phyloP scores from a whole-genome alignment of 2,113 vertebrate genomes.

The Meleagris gallopavo region DNA sequence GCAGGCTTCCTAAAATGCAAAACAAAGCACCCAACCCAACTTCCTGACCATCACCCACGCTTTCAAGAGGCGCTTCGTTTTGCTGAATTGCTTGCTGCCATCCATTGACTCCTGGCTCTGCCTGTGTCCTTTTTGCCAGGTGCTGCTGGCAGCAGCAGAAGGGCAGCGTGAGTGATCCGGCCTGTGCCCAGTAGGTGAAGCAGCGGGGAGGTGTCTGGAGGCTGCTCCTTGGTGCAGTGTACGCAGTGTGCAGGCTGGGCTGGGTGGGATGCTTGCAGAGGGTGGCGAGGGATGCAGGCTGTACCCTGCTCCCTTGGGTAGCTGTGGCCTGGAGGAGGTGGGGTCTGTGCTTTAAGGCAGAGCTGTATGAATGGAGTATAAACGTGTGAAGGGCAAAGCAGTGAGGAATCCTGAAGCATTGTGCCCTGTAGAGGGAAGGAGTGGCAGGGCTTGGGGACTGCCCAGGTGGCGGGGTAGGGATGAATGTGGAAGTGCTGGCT shows the following conservation, averaged over 20 bases:
- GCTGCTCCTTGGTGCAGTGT: accelerated
- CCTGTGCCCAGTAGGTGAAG: not conserved
- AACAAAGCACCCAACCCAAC: conserved; percentile 39
- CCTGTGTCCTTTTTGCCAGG: not conserved
- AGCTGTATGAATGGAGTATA: not conserved
- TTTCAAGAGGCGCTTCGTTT: not conserved
- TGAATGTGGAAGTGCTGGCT: accelerated
- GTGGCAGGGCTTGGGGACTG: not conserved
- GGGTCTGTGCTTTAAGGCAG: not conserved
- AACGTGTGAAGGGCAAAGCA: not conserved
- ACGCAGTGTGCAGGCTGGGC: not conserved
- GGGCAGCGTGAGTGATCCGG: not conserved
- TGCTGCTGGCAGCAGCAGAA: not conserved
- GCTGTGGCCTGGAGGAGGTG: not conserved
- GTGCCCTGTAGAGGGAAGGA: not conserved
- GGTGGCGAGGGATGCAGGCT: not conserved
- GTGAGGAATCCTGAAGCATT: accelerated
- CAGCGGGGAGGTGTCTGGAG: not conserved
- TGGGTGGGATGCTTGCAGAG: not conserved
- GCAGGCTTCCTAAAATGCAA: conserved; percentile 47
- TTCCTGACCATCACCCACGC: conserved; percentile 17
- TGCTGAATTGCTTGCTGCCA: not conserved
- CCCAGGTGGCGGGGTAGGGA: not conserved
- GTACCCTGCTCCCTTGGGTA: not conserved
- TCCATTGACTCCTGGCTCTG: not conserved